A percentile compares a stretch with the other conserved stretches of the same genome.
phyloP scores from a whole-genome alignment of 1,140 invertebrate species.

The Arion vulgaris region DNA sequence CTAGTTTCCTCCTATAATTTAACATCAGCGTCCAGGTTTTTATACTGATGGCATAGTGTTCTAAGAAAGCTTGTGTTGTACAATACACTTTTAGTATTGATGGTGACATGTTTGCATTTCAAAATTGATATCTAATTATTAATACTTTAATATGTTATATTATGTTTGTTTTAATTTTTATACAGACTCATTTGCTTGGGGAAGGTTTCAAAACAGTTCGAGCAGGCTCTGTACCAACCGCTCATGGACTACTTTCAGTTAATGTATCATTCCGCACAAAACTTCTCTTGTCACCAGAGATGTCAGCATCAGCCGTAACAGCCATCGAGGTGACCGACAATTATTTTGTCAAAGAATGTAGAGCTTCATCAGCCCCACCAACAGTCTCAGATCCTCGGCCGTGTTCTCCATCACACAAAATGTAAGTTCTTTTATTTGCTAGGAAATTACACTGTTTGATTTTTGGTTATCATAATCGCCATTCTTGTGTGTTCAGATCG shows the following conservation, averaged over 20 bases:
- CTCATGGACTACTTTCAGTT: slow-evolving; percentile 21
- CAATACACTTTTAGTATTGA: too few relatives aligned
- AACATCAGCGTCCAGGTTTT: too few relatives aligned
- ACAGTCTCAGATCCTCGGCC: slow-evolving; percentile 21
- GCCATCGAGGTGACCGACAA: slow-evolving; percentile 34
- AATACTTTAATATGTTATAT: too few relatives aligned
- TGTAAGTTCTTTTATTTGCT: too few relatives aligned
- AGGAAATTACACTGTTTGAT: too few relatives aligned
- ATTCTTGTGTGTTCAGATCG: too few relatives aligned
- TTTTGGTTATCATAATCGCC: too few relatives aligned
- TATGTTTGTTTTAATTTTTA: neutral
- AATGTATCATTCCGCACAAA: slow-evolving; percentile 30
- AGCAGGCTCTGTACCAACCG: slow-evolving; percentile 29
- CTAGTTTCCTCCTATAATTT: too few relatives aligned
- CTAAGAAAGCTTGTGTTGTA: too few relatives aligned
- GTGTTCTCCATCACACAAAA: slow-evolving; percentile 8
- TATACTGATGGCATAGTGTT: too few relatives aligned
- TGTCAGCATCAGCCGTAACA: neutral
- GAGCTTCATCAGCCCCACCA: neutral
- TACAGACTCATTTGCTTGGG: slow-evolving; percentile 31
- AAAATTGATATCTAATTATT: too few relatives aligned
- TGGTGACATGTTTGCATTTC: too few relatives aligned
- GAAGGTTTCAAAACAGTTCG: slow-evolving; percentile 31
- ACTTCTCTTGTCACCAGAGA: slow-evolving; percentile 27
- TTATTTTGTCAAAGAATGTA: slow-evolving; percentile 26